Conservation (phyloP, 2,797 vertebrate genomes). For the Acridotheres tristis region DNA sequence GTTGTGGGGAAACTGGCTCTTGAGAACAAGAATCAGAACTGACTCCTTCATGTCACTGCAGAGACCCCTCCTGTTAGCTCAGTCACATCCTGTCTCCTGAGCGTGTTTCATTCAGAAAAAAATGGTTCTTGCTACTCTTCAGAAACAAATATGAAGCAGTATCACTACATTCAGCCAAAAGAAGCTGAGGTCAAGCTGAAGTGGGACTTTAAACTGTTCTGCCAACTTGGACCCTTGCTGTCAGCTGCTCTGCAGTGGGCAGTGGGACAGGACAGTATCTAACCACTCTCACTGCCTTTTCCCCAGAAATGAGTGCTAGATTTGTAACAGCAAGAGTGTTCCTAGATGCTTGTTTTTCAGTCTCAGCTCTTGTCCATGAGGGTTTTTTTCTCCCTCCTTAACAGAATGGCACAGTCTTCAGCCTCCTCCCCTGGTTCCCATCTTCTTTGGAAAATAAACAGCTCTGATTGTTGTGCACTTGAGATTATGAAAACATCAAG, state of each 20-base stretch:
- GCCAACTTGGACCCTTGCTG: neutral
- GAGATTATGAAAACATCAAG: conserved; percentile 66
- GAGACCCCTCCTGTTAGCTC: neutral
- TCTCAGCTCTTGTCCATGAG: neutral
- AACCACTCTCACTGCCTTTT: neutral
- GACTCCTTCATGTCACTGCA: neutral
- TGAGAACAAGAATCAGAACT: neutral
- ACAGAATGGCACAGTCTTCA: conserved; percentile 1
- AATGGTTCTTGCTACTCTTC: neutral
- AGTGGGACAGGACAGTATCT: neutral
- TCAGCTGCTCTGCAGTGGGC: neutral
- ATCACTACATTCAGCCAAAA: neutral
- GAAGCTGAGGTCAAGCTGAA: neutral
- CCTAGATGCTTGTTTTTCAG: neutral
- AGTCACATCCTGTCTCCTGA: neutral
- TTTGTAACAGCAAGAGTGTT: neutral
- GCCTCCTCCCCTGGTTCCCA: conserved; percentile 48
- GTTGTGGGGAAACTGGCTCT: neutral
- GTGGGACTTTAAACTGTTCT: neutral
- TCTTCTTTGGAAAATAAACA: conserved; percentile 63
- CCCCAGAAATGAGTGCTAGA: neutral
- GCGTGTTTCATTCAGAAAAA: neutral
- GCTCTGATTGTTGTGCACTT: conserved; percentile 64
- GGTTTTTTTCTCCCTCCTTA: neutral
- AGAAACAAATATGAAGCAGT: neutral